phyloP scores from a whole-genome alignment of 2,888 invertebrate species.

The Hypomecis atomaria region DNA sequence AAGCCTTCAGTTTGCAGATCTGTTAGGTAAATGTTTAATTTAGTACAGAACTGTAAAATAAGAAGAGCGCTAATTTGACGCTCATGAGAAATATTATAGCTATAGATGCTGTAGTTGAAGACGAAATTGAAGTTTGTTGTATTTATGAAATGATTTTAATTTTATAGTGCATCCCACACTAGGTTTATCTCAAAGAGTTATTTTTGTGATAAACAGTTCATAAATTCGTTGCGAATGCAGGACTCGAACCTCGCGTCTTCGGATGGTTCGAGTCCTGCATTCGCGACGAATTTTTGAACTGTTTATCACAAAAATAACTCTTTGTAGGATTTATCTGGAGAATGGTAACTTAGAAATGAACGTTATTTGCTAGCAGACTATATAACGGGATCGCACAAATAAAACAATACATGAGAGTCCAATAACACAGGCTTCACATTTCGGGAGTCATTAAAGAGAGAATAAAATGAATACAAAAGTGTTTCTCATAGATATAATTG shows the following conservation, averaged over 20 bases:
- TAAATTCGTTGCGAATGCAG: no score
- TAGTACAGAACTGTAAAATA: not conserved
- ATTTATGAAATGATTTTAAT: no score
- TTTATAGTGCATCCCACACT: no score
- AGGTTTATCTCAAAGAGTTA: no score
- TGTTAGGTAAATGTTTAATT: not conserved
- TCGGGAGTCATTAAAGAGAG: slow-evolving; percentile 30
- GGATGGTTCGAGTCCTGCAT: no score
- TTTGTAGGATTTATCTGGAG: not conserved
- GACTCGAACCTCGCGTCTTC: no score
- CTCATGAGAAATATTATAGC: not conserved
- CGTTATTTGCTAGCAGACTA: slow-evolving; percentile 12
- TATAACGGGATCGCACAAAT: slow-evolving; percentile 22
- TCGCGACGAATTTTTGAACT: no score
- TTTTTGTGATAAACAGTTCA: no score
- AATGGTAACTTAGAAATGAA: slow-evolving; percentile 2
- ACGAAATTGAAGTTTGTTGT: no score
- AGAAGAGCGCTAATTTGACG: not conserved
- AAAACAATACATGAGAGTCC: slow-evolving; percentile 27
- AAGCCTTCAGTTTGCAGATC: not conserved
- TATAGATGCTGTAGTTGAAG: no score
- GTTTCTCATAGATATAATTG: slow-evolving; percentile 59
- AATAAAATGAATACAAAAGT: slow-evolving; percentile 43
- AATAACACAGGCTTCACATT: slow-evolving; percentile 15
- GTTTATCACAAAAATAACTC: no score